Conservation (phyloP, 2,888 invertebrate species). For the Erebia palarica region DNA sequence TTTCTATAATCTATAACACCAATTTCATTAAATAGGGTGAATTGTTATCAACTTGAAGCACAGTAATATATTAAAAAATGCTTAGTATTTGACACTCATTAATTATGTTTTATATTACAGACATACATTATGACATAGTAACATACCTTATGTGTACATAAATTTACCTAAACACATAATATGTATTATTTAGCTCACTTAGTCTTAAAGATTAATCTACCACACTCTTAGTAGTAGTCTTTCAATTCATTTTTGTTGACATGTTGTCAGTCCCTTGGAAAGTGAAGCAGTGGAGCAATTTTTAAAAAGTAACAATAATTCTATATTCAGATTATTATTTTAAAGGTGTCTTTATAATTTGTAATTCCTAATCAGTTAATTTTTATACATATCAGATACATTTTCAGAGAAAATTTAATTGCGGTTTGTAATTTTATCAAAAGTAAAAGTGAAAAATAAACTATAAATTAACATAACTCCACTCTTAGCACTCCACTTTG, state of each 20-base stretch:
- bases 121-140: not conserved
- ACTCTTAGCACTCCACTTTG: slow-evolving; percentile 9
- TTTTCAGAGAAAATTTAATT: too few relatives aligned
- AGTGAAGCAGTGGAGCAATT: slow-evolving; percentile 24
- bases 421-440: too few relatives aligned
- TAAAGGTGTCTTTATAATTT: too few relatives aligned
- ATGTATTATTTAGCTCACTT: slow-evolving; percentile 24
- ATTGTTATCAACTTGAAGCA: slow-evolving; percentile 2
- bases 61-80: slow-evolving; percentile 42
- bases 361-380: too few relatives aligned
- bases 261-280: slow-evolving; percentile 28
- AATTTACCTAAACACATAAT: too few relatives aligned
- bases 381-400: not conserved
- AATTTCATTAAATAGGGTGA: slow-evolving; percentile 29
- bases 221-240: slow-evolving; percentile 33
- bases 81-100: slow-evolving; percentile 63
- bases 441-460: not conserved
- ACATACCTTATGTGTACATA: slow-evolving; percentile 23
- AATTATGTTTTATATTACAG: slow-evolving; percentile 32
- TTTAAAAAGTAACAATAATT: not conserved
- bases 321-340: not conserved
- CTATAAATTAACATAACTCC: not conserved
- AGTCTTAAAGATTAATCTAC: slow-evolving; percentile 33
- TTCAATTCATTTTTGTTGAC: slow-evolving; percentile 29
- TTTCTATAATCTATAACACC: slow-evolving; percentile 26